Evolutionary conservation across 2,113 vertebrate species (phyloP).

Genomic region (Gasterosteus aculeatus): DNA sequence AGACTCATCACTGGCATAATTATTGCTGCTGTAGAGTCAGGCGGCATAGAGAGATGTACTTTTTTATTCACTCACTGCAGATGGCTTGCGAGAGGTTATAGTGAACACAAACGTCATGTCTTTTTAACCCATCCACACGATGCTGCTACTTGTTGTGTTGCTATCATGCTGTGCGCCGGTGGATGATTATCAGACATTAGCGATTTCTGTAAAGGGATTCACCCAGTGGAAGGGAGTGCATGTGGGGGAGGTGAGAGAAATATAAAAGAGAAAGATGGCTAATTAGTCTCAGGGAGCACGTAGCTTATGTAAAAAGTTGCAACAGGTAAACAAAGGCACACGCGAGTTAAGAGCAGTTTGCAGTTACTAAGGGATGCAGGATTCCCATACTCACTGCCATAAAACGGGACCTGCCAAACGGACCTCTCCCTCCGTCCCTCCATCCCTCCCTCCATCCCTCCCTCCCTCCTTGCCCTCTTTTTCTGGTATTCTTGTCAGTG

Average conservation of each 20-base stretch:
- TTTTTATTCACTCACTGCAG: neutral
- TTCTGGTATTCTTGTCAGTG: slow-evolving; percentile 45
- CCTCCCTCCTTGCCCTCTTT: neutral
- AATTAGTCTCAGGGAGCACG: slow-evolving; percentile 67
- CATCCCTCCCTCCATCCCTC: neutral
- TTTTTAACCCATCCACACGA: neutral
- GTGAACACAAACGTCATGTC: neutral
- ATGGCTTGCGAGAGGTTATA: neutral
- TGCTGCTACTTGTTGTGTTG: slow-evolving; percentile 24
- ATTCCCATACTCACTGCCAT: neutral
- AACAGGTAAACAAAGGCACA: neutral
- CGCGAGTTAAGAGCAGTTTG: neutral
- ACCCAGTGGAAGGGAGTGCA: slow-evolving; percentile 21
- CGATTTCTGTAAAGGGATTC: slow-evolving; percentile 57
- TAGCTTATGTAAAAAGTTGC: slow-evolving; percentile 26
- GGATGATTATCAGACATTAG: slow-evolving; percentile 51
- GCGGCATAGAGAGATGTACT: slow-evolving; percentile 13
- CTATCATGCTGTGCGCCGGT: slow-evolving; percentile 24
- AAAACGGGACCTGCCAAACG: neutral
- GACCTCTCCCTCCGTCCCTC: neutral
- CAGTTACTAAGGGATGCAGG: neutral
- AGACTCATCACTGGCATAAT: slow-evolving; percentile 68
- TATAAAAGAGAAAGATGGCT: slow-evolving; percentile 46
- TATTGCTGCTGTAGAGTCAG: slow-evolving; percentile 58
- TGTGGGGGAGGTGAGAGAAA: slow-evolving; percentile 49